Conservation (phyloP, 1,140 invertebrate species). For the Papilio polyxenes region DNA sequence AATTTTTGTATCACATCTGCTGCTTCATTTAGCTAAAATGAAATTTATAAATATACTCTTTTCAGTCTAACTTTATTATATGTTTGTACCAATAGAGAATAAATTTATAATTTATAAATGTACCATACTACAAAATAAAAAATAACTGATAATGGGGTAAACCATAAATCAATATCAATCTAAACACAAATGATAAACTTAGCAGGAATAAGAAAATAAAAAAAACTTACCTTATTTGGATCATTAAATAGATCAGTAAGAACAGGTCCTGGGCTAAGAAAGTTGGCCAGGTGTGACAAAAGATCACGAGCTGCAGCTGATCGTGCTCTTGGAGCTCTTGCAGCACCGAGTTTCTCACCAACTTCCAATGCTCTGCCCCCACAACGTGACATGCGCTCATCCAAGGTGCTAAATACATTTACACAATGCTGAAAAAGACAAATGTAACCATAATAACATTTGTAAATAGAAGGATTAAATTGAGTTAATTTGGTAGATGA, state of each 20-base stretch:
- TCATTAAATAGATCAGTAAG: constrained; percentile 94
- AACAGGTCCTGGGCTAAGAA: constrained; percentile 92
- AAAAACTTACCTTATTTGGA: constrained; percentile 85
- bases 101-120: no score
- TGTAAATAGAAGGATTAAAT: no score
- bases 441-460: background rate
- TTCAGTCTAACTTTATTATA: no score
- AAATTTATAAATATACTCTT: constrained; percentile 31
- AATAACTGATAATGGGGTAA: no score
- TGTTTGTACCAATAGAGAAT: no score
- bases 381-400: constrained; percentile 97
- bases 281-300: constrained; percentile 96
- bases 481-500: no score
- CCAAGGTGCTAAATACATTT: constrained; percentile 94
- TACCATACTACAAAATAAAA: no score
- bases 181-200: background rate
- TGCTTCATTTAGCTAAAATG: constrained; percentile 91
- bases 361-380: constrained; percentile 98
- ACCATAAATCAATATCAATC: no score
- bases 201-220: constrained; percentile 25
- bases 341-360: constrained; percentile 98
- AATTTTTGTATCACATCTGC: constrained; percentile 99
- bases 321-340: constrained; percentile 95
- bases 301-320: constrained; percentile 97
- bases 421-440: constrained; percentile 85